phyloP scores from a whole-genome alignment of 2,888 invertebrate genomes.

The Plusia festucae region DNA sequence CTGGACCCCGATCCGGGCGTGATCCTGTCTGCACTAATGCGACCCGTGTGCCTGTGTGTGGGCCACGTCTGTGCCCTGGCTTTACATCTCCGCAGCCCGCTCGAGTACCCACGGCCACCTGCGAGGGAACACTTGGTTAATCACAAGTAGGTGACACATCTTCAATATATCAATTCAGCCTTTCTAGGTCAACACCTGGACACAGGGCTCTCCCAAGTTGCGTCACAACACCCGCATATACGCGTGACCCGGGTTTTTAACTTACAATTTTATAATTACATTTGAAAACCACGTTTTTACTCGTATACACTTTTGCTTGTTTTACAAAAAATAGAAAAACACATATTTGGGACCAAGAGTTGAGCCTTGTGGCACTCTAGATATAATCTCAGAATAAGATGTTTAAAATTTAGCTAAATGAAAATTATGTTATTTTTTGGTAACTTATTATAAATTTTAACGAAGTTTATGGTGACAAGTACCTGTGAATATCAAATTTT shows the following conservation, averaged over 20 bases:
- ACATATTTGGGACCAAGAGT: background rate
- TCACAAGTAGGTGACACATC: conserved; percentile 26
- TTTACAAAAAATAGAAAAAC: too few relatives aligned
- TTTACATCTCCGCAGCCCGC: conserved; percentile 74
- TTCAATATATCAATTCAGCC: too few relatives aligned
- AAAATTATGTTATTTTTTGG: too few relatives aligned
- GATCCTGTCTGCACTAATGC: conserved; percentile 79
- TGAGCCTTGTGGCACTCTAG: background rate
- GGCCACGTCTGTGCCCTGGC: conserved; percentile 75
- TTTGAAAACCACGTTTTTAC: too few relatives aligned
- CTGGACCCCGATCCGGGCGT: conserved; percentile 74
- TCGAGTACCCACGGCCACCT: conserved; percentile 62
- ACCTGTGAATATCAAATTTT: background rate
- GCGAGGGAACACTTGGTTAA: conserved; percentile 48
- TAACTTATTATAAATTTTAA: too few relatives aligned
- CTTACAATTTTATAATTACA: too few relatives aligned
- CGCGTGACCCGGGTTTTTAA: too few relatives aligned
- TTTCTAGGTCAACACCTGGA: too few relatives aligned
- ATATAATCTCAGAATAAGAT: background rate
- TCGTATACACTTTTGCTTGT: too few relatives aligned
- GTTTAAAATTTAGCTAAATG: background rate
- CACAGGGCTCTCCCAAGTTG: too few relatives aligned
- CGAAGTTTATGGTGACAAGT: too few relatives aligned
- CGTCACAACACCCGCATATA: too few relatives aligned
- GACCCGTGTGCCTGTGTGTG: conserved; percentile 68